Base-by-base conservation (phyloP, 1,140 invertebrate species). In the Ooceraea biroi region DNA sequence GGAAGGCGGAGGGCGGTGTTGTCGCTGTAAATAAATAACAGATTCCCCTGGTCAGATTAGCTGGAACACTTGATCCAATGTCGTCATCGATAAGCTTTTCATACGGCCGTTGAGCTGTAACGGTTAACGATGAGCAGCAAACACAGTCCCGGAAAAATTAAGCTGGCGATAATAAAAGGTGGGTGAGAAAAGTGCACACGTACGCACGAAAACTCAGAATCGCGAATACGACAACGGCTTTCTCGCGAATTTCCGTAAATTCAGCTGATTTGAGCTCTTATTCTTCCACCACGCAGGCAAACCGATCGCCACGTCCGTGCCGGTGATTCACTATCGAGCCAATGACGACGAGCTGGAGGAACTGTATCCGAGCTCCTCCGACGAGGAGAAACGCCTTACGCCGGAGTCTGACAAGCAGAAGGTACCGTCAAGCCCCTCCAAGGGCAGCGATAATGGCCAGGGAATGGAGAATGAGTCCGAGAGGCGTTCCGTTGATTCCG, bases 281-380 rank as follows among this genome's bases (percentile, higher is more conserved):
- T 36, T 48, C 7, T 25, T 1, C 14, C 1, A 0, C 14, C 1
- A 0, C 7, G 36, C 89, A 97, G 96, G 96, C 88, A 96, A 96
- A 95, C 93, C 96, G 60, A 95, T 96, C 36, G 95, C 95, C 52
- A 95, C 96, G 63, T 96, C 96, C 25, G 95, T 95, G 80, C 95
- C 95, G 63, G 94, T 95, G 17, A 96, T 97, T 86, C 95, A 96
- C 91, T 97, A 97, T 89, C 96, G 96, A 94, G 96, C 96, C 41
- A 96, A 95, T 87, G 96, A 96, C 88, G 96, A 97, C 87, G 96
- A 96, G 92, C 91, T 97, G 73, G 96, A 97, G 87, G 96, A 97
- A 91, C 85, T 97, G 8, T 96, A 95, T 88, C 94, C 95, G 44
- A 95, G 94, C 68, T 91, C 91, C 2, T 90, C 91, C 1, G 96